phyloP scores from a whole-genome alignment of 2,888 invertebrate species.

The Agrotis exclamationis region DNA sequence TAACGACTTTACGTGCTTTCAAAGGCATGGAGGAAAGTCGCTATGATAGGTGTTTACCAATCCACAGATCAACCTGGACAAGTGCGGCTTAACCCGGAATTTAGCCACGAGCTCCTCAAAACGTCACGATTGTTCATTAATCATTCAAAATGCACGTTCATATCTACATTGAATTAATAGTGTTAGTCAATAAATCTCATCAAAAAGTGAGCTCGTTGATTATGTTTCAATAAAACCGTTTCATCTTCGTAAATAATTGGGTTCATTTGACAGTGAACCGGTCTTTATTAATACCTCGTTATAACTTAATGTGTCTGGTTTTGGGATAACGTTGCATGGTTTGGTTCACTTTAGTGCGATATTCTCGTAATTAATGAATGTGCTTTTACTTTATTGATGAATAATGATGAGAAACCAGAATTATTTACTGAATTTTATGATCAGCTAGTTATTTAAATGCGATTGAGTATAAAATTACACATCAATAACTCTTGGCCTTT shows the following conservation, averaged over 20 bases:
- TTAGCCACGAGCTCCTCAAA: too few species aligned
- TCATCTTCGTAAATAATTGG: conserved; percentile 41
- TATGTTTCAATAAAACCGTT: conserved; percentile 40
- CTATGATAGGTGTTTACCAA: too few species aligned
- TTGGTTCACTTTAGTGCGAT: background rate
- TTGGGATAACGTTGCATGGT: background rate
- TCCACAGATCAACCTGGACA: too few species aligned
- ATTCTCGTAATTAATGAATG: conserved; percentile 13
- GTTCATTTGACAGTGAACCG: conserved; percentile 24
- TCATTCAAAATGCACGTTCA: background rate
- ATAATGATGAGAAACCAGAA: background rate
- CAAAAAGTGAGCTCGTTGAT: conserved; percentile 22
- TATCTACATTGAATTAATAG: conserved; percentile 23
- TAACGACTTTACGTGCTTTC: too few species aligned
- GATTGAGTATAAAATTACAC: too few species aligned
- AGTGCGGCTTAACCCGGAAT: too few species aligned
- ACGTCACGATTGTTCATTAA: too few species aligned
- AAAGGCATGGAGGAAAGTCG: too few species aligned
- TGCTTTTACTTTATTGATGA: conserved; percentile 11
- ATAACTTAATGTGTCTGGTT: conserved; percentile 30
- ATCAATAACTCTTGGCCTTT: too few species aligned
- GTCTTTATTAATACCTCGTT: conserved; percentile 42
- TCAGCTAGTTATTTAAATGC: too few species aligned
- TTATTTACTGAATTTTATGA: background rate
- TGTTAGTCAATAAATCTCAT: conserved; percentile 32